Evolutionary conservation across 2,888 invertebrate species (phyloP), one percentile per base, ranked within the genome.

Genomic region (Archaeoteleia sp.): DNA sequence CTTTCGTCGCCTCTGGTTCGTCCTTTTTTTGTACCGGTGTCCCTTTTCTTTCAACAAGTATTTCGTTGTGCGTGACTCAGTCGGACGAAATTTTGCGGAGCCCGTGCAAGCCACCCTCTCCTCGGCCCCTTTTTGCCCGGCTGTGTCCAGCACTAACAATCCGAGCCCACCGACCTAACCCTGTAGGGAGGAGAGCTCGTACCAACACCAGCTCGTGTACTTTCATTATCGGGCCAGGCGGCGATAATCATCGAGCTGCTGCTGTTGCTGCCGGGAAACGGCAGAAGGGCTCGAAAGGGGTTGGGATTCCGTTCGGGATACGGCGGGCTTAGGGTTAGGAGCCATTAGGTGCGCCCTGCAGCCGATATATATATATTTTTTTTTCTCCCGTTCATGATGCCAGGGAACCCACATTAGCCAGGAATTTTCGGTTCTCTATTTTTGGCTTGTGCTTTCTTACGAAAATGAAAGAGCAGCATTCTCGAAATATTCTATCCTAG

Each of bases 221-320:
- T 80, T 80, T 79, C 80, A 80, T 81, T 78, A 82, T 81, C 78
- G 77, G 73, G 66, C 74, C 76, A 72, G 75, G 73, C 77, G 75
- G 75, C 75, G 82, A 82, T 82, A 82, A 82, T 80, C 78, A 81
- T 79, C 81, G 73, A 71, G 75, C 74, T 3, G 7, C 39, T n/a
- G 20, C 46, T 39, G 35, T 30, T 14, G 55, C 46, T 51, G 69
- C 72, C 68, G 69, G 67, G 60, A 61, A 55, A 55, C 60, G 40
- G 71, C 53, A 40, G 66, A 67, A 70, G 72, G 72, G 48, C 66
- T 57, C 43, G 53, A 67, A 73, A 67, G 71, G 74, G 71, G 58
- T 70, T 63, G 53, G 55, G 67, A 75, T 70, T 65, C 58, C 55
- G 67, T 48, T 65, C 55, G 66, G 69, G 61, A 75, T 73, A 70